phyloP scores from a whole-genome alignment of 2,113 vertebrate genomes.

The Athene noctua region DNA sequence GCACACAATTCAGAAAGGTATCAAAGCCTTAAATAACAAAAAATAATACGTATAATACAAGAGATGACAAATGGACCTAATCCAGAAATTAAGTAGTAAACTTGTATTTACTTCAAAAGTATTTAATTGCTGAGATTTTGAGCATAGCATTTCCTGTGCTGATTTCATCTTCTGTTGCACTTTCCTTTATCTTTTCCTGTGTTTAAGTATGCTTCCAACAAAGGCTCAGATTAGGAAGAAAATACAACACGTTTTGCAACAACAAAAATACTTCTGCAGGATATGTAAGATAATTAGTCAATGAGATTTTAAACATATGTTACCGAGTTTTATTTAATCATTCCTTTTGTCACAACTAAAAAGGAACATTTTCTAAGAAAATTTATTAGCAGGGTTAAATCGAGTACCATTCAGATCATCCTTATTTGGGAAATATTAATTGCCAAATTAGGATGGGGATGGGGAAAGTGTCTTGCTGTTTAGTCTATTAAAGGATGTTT shows the following conservation, averaged over 20 bases:
- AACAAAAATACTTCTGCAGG: neutral
- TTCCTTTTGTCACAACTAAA: neutral
- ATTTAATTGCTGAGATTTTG: neutral
- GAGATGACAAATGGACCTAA: neutral
- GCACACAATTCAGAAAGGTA: neutral
- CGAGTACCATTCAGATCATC: neutral
- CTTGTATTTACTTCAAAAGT: neutral
- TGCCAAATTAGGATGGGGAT: neutral
- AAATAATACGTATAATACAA: neutral
- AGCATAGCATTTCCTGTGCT: neutral
- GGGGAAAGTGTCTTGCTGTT: neutral
- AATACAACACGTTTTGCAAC: neutral
- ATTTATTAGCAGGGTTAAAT: accelerated
- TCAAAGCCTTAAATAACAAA: neutral
- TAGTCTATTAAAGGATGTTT: neutral
- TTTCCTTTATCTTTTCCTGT: neutral
- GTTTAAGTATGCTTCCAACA: neutral
- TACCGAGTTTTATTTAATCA: neutral
- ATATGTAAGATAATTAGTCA: neutral
- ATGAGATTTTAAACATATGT: neutral
- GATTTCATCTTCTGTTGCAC: neutral
- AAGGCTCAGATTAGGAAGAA: neutral
- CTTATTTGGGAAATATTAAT: neutral
- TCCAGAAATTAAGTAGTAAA: neutral
- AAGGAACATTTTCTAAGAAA: neutral